Evolutionary conservation across 2,113 vertebrate genomes (phyloP).

Genomic region (Lates calcarifer): DNA sequence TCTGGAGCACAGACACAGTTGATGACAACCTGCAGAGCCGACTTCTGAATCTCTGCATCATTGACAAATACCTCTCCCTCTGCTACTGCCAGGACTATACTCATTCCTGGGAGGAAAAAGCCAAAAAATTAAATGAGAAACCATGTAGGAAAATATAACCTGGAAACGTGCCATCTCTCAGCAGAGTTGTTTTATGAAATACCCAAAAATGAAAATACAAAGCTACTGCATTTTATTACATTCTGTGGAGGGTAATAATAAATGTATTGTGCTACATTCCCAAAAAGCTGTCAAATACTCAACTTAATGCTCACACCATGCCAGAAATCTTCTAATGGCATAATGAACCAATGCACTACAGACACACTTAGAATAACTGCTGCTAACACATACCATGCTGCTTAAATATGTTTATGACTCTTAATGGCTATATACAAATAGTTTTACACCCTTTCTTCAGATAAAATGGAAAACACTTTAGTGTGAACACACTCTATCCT

Average conservation of each 20-base stretch:
- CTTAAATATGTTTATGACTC: neutral
- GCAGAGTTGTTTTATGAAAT: conserved; percentile 30
- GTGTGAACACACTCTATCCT: neutral
- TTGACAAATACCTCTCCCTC: conserved; percentile 99
- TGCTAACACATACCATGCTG: neutral
- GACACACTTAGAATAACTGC: neutral
- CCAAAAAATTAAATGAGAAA: conserved; percentile 12
- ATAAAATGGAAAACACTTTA: neutral
- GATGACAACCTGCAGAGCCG: conserved; percentile 97
- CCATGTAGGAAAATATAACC: conserved; percentile 14
- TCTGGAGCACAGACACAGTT: conserved; percentile 98
- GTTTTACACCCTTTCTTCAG: neutral
- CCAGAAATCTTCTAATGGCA: neutral
- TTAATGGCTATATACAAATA: neutral
- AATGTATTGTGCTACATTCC: neutral
- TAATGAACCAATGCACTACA: neutral
- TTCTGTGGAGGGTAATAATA: neutral
- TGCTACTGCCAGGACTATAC: conserved; percentile 96
- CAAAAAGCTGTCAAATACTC: neutral
- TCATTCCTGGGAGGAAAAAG: conserved; percentile 88
- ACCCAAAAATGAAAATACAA: conserved; percentile 27
- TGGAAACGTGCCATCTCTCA: conserved; percentile 27
- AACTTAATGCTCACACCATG: neutral
- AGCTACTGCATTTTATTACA: conserved; percentile 27
- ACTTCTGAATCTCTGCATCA: conserved; percentile 99